Base-by-base conservation (phyloP, 1,140 invertebrate genomes). In the Hycleus cichorii region DNA sequence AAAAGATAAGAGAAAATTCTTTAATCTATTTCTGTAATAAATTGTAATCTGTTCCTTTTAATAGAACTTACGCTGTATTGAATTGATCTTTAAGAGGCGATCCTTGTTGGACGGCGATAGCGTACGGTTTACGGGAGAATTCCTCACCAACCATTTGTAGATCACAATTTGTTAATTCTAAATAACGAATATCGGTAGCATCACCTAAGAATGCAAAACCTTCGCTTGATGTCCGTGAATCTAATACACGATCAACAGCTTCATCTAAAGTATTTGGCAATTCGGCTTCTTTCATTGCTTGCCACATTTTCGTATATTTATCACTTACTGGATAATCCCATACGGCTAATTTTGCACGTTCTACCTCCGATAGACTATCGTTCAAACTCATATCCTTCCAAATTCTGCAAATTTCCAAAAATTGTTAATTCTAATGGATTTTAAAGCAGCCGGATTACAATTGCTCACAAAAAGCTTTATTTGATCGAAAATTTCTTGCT, bases 301-400 rank as follows among this genome's bases (percentile, higher is more conserved):
- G 89, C 88, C 94, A 97, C 84, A 99, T 96, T 74, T 98, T 98
- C 1, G 93, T 97, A 74, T 95, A 99, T 68, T 96, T 98, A 73
- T 98, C 95, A 65, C 91, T 95, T 0, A 97, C 93, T 0, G 96
- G 96, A 75, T 98, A 99, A 73, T 98, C 95, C 95, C 95, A 99
- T 0, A 98, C 95, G 0, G 95, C 95, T 9, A 98, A 72, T 73
- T 96, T 93, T 0, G 94, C 90, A 47, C 94, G 76, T 70, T 97
- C 93, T 0, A 93, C 81, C 40, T 93, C 89, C 8, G 83, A 85
- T 11, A 97, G 73, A 53, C 88, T 93, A 72, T 97, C 95, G 67
- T 97, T 95, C 7, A 98, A 75, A 38, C 92, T 95, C 88, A 98
- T 95, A 59, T 96, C 90, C 71, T 97, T 97, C 95, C 95, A 98